Evolutionary conservation across 2,797 vertebrate species (phyloP), one percentile per base, ranked within the genome.

Genomic region (Mormyrus proboscirostris): DNA sequence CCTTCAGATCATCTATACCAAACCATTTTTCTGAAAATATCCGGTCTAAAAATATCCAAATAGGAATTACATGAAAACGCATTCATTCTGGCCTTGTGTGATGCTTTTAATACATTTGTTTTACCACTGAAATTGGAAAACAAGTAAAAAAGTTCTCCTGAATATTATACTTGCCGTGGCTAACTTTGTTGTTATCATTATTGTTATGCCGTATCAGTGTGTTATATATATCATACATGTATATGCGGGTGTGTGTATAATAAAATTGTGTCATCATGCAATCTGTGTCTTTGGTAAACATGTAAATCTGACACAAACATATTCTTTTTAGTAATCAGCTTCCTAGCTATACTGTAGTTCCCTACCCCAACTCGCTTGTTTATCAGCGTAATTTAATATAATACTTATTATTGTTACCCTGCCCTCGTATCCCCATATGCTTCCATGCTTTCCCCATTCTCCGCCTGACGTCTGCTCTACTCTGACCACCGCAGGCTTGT

Each of bases 341-440:
- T 22, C 6, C 9, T 22, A n/a, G 41, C 41, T 22, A 82, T 2
- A 47, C 41, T 22, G 47, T 2, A 47, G 6, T 82, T n/a, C 73
- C 14, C 19, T 10, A 82, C 8, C 14, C 25, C 2, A 76, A 29
- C 62, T 76, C 41, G 76, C 76, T 47, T 4, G 76, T 82, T 47
- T 22, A 47, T 19, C 33, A 38, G 33, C 2, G 1, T 16, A 73
- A 12, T 73, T 76, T 41, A 76, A 41, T 76, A 38, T 73, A 19
- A 47, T 82, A n/a, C 76, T 82, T 82, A 82, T 82, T 47, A 82
- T 82, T 19, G 19, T 82, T n/a, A 82, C 76, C 41, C 76, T 82
- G 29, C 76, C 76, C 76, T 47, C 16, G 4, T 47, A 82, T 47
- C 8, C 16, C 6, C 76, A 82, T 22, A 47, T 2, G 1, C 38